Conservation (phyloP, 2,888 invertebrate genomes). For the Drosophila demipolita region DNA sequence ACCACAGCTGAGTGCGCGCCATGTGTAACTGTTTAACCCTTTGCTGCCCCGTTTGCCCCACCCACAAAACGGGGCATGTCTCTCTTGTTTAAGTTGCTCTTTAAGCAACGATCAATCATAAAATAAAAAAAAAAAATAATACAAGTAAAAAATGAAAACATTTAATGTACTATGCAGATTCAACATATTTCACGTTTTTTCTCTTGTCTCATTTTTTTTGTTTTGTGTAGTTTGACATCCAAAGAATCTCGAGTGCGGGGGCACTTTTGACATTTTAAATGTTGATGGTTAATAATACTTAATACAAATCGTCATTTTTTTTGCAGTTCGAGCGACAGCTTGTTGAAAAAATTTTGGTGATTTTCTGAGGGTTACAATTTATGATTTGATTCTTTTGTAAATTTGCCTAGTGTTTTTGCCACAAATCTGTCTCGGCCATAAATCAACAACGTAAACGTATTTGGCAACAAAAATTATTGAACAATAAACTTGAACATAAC, state of each 20-base stretch:
- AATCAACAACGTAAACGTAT: conserved; percentile 46
- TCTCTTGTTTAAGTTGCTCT: conserved; percentile 53
- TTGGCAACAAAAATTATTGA: conserved; percentile 22
- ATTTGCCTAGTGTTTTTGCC: background rate
- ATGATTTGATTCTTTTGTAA: conserved; percentile 16
- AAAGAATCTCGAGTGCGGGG: conserved; percentile 35
- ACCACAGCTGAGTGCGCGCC: conserved; percentile 42
- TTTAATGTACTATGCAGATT: conserved; percentile 53
- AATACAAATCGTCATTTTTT: conserved; percentile 42
- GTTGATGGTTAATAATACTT: conserved; percentile 51
- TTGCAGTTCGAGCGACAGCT: conserved; percentile 25
- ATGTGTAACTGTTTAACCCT: conserved; percentile 72
- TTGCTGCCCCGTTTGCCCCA: conserved; percentile 28
- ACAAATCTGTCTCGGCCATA: conserved; percentile 22
- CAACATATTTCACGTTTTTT: conserved; percentile 36
- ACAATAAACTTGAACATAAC: conserved; percentile 15
- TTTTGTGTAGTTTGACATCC: conserved; percentile 8
- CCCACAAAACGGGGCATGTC: conserved; percentile 36
- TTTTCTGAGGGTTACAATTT: conserved; percentile 31
- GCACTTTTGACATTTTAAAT: conserved; percentile 66
- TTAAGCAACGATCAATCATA: conserved; percentile 72
- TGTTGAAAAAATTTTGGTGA: conserved; percentile 17
- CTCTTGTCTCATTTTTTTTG: background rate
- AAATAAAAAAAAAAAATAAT: conserved; percentile 22
- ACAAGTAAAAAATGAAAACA: conserved; percentile 22